Base-by-base conservation (phyloP, 2,113 vertebrate species). In the Todiramphus saurophagus region DNA sequence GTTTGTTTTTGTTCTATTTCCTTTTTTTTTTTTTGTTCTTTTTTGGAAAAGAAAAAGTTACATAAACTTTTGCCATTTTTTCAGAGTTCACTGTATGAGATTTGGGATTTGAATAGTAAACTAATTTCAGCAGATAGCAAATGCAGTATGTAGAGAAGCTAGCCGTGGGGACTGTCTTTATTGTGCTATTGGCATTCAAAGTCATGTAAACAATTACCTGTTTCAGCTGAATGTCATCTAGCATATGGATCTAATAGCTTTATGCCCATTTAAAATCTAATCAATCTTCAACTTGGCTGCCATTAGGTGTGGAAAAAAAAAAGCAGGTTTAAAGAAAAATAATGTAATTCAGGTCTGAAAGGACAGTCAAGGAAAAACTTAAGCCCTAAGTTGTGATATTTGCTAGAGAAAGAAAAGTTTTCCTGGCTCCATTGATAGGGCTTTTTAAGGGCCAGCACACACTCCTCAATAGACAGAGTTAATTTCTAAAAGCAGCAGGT, bases 191-290 rank as follows among this genome's bases (percentile, higher is more conserved):
- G 91, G 74, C 89, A 95, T 95, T 96, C 87, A 79, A 77, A 96
- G 82, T 93, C 95, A 87, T 84, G 87, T 93, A 96, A 96, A 93
- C 87, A 93, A 92, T 93, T 95, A 84, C 70, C 43, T 89, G 13
- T 84, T 86, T 83, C 83, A 87, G 74, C 58, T 89, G 83, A 83
- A 95, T 94, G 76, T 69, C 80, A 76, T 81, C 83, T 85, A 94
- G 68, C 84, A 85, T 92, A 95, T 83, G 81, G 48, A 89, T 74
- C 67, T 91, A 83, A 94, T 93, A 84, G 67, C 37, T 85, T 91
- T 82, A 87, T 83, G 46, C 24, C 41, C 43, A 86, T 90, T 93
- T 92, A 80, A 89, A 89, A 93, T 64, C 68, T 75, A 92, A 92
- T 93, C 66, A 85, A 41, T 93, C 83, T 94, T 90, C 59, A 74